Base-by-base conservation (phyloP, 1,140 invertebrate species). In the Hestina assimilis region DNA sequence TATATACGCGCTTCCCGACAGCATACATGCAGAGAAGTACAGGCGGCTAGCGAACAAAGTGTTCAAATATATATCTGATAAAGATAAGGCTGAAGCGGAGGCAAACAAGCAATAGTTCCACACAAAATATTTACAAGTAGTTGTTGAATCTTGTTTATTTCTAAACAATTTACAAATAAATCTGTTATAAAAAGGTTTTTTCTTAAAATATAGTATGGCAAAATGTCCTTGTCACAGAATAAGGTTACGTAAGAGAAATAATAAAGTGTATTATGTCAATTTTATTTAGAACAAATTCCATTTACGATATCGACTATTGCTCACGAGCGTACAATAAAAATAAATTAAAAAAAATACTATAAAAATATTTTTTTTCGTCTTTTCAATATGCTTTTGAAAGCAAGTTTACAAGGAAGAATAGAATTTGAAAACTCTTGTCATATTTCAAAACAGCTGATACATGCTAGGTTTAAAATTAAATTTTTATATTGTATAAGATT, bases 1-100 rank as follows among this genome's bases (percentile, higher is more conserved):
- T 20, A 93, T 96, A 21, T 85, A 97, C 28, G 90, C 92, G 29
- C 75, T 93, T 28, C 92, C 94, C 0, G 86, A 94, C 15, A 92
- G 89, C 69, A 64, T 66, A 55, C 89, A 92, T 59, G 90, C 92
- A 42, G 81, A 83, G 47, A 83, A 87, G 42, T 93, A 92, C 63
- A 89, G 81, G 65, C 87, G 89, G 42, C 79, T 93, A 29, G 92
- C 92, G 1, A 80, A 89, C 42, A 87, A 83, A 72, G 67, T 92
- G 31, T 83, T 89, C 56, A 77, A 79, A 48, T 92, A 92, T 78
- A 79, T 90, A 72, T 75, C 74, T 1, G 60, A 79, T 59, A 84
- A 86, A 67, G 79, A 90, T 21, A 80, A 83, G 8, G 50, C 70
- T 42, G 57, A 61, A 41, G 77, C 63, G 0, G 68, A 81, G 52